Evolutionary conservation across 2,797 vertebrate genomes (phyloP).

Genomic region (Sylvia borin): DNA sequence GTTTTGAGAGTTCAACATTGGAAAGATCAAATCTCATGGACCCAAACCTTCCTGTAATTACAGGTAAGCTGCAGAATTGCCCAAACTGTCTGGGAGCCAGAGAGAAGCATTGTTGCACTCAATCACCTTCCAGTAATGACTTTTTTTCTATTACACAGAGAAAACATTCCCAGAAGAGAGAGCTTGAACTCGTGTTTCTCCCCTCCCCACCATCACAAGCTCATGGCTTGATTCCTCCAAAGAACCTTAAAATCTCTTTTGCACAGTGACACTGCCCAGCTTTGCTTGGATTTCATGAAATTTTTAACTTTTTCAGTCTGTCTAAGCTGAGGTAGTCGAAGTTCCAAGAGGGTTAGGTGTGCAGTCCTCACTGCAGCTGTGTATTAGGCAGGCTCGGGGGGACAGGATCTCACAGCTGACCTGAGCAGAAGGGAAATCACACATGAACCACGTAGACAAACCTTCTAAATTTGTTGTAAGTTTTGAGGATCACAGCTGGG

Average conservation of each 20-base stretch:
- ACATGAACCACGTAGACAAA: rapidly evolving
- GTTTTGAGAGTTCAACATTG: not conserved
- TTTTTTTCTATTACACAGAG: not conserved
- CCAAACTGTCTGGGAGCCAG: not conserved
- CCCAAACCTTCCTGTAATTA: not conserved
- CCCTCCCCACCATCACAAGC: rapidly evolving
- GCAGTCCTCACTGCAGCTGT: not conserved
- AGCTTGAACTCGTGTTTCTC: not conserved
- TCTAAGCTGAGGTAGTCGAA: not conserved
- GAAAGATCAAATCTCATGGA: not conserved
- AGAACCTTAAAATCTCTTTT: not conserved
- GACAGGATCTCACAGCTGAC: not conserved
- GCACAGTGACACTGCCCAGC: not conserved
- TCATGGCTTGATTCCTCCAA: not conserved
- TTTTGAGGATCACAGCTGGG: not conserved
- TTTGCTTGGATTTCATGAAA: not conserved
- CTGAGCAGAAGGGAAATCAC: not conserved
- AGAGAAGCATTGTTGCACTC: not conserved
- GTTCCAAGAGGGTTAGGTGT: not conserved
- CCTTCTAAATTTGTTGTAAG: not conserved
- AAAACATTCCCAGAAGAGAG: not conserved
- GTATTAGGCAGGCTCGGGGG: not conserved
- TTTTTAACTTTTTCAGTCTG: not conserved
- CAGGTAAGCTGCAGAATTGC: not conserved
- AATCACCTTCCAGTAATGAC: not conserved